A percentile compares a stretch with the other conserved stretches of the same genome.
Evolutionary conservation across 2,888 invertebrate genomes (phyloP).

Genomic region (Sphaerophoria rueppellii): DNA sequence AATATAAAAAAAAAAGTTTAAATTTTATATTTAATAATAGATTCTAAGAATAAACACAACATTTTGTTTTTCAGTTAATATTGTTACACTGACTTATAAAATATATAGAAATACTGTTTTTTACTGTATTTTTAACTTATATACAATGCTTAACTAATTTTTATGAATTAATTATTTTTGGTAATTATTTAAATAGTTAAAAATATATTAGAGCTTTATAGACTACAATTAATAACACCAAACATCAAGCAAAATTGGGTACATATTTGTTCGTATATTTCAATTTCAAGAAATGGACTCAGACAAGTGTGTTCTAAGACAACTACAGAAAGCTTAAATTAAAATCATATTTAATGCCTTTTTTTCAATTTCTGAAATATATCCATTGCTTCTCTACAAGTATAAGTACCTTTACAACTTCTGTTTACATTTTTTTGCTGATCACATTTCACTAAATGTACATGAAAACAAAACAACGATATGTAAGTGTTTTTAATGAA

Average conservation of each 20-base stretch:
- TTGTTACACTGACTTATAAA: conserved; percentile 12
- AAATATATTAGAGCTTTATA: conserved; percentile 46
- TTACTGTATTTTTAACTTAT: conserved; percentile 34
- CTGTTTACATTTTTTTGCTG: conserved; percentile 1
- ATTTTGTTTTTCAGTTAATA: conserved; percentile 40
- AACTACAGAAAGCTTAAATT: too few relatives aligned
- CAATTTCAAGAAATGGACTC: neutral
- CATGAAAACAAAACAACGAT: conserved; percentile 45
- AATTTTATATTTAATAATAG: conserved; percentile 33
- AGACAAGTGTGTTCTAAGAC: neutral
- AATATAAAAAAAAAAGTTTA: conserved; percentile 47
- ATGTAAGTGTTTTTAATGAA: conserved; percentile 41
- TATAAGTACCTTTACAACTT: conserved; percentile 1
- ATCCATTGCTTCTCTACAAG: neutral
- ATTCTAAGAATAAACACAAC: conserved; percentile 69
- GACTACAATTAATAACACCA: conserved; percentile 63
- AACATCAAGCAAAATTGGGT: conserved; percentile 47
- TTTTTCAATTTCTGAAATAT: neutral
- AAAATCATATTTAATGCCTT: too few relatives aligned
- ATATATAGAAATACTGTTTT: conserved; percentile 30
- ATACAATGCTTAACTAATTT: conserved; percentile 34
- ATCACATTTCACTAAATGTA: conserved; percentile 21
- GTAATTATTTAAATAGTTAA: conserved; percentile 32
- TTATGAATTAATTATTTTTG: neutral
- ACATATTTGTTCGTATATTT: neutral